Base-by-base conservation (phyloP, 1,140 invertebrate species). In the Trichomalopsis sarcophagae region DNA sequence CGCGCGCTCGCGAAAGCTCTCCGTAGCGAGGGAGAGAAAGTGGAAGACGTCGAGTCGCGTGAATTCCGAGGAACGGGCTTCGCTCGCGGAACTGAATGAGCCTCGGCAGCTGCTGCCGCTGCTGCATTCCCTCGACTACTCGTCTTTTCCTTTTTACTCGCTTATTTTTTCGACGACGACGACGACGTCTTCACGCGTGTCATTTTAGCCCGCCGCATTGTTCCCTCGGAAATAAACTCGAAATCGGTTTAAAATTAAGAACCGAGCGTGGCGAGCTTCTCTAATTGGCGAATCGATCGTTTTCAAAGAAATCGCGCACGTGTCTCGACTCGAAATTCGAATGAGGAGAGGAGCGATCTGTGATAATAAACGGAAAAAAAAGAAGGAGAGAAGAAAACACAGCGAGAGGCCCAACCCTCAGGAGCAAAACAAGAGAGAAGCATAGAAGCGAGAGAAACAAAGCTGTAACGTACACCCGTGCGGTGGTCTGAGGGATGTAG, bases 81-180 rank as follows among this genome's bases (percentile, higher is more conserved):
- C 21, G 55, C 55, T 62, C 40, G 89, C 88, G 89, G 87, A 92
- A 91, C 91, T 92, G 92, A 92, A 92, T 92, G 92, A 92, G 91
- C 88, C 88, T 89, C 89, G 76, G 90, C 92, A 91, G 91, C 92
- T 92, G 92, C 91, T 90, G 90, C 55, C n/a, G 2, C 17, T 6
- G 55, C 55, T 4, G 55, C 91, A 92, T 91, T 92, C 91, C 55
- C 90, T 90, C 84, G n/a, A 17, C 36, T 17, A 40, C n/a, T 14
- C 30, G 76, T 21, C 30, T 40, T 75, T 36, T 75, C 36, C 9
- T n/a, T 30, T 71, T 71, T 13, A 30, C 27, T 13, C 68, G 14
- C 68, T 71, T 71, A 71, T 71, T 71, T 71, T 71, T 71, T 71
- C 30, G 68, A 71, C 68, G 21, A 71, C 68, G 68, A 71, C 68